These are phyloP conservation scores for Drosophila sechellia DNA, from an alignment of 1,140 invertebrate genomes.

Conservation along the genomic window DNA sequence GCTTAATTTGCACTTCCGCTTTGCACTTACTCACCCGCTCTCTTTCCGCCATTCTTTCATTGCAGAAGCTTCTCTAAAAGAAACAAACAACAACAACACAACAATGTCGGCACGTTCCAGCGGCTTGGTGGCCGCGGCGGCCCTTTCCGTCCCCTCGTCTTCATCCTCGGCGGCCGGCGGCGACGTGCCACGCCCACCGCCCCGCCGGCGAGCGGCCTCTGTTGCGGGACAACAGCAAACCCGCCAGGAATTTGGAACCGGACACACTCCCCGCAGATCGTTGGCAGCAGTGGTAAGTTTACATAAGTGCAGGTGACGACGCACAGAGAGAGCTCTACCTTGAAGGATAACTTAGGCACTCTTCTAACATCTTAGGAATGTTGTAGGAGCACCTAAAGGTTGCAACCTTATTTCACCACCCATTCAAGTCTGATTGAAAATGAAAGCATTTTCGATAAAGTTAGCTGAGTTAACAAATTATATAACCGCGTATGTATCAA, in stretches of 20 bases:
- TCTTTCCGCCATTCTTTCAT: conserved; percentile 20
- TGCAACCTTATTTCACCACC: too few species aligned
- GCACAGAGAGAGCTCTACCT: background rate
- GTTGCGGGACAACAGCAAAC: conserved; percentile 75
- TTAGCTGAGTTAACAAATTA: background rate
- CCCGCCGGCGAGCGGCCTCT: conserved; percentile 74
- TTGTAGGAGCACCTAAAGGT: too few species aligned
- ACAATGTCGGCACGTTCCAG: conserved; percentile 72
- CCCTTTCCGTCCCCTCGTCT: conserved; percentile 22
- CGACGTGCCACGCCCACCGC: conserved; percentile 74
- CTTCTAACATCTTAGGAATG: too few species aligned
- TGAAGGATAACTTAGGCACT: background rate
- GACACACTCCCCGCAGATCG: conserved; percentile 77
- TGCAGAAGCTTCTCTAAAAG: conserved; percentile 26
- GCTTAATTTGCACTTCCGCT: conserved; percentile 71
- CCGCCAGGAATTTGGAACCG: conserved; percentile 63
- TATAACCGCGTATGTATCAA: background rate
- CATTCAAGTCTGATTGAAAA: background rate
- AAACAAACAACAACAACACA: conserved; percentile 6
- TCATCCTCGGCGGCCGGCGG: conserved; percentile 47
- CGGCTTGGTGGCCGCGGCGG: conserved; percentile 34
- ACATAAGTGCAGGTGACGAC: conserved; percentile 19
- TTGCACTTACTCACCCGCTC: conserved; percentile 17
- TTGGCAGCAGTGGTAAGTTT: conserved; percentile 66
- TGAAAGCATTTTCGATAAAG: background rate